phyloP scores from a whole-genome alignment of 2,797 vertebrate species.

The Gambusia yucatana region DNA sequence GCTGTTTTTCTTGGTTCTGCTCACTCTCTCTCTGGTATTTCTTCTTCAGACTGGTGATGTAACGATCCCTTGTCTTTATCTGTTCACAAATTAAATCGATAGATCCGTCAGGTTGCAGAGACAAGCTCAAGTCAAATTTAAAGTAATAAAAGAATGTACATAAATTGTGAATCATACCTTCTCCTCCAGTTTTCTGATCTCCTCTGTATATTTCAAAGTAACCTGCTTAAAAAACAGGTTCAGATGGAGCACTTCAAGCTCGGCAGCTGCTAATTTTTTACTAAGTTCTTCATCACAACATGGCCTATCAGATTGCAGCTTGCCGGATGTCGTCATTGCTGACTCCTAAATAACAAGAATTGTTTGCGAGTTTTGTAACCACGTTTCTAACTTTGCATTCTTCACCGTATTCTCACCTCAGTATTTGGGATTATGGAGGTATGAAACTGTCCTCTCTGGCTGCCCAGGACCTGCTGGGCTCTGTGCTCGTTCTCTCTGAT shows the following conservation, averaged over 20 bases:
- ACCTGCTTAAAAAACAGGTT: conserved; percentile 89
- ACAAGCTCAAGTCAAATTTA: neutral
- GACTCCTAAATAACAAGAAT: conserved; percentile 46
- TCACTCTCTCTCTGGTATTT: conserved; percentile 92
- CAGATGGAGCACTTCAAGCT: conserved; percentile 87
- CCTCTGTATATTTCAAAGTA: conserved; percentile 88
- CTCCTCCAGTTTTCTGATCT: conserved; percentile 93
- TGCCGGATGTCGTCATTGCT: conserved; percentile 43
- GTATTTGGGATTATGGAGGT: conserved; percentile 78
- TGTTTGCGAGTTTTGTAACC: neutral
- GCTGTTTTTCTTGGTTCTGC: conserved; percentile 92
- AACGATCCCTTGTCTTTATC: conserved; percentile 95
- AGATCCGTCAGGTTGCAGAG: neutral
- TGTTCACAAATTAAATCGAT: conserved; percentile 30
- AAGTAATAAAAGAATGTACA: neutral
- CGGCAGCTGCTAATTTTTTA: conserved; percentile 83
- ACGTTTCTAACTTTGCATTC: neutral
- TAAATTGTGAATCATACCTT: conserved; percentile 79
- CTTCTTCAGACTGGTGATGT: conserved; percentile 95
- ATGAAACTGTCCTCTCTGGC: conserved; percentile 85
- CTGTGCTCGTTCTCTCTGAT: conserved; percentile 92
- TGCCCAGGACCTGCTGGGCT: conserved; percentile 88
- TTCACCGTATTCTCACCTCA: conserved; percentile 77
- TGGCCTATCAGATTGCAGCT: conserved; percentile 69
- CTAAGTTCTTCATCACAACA: conserved; percentile 84